A percentile compares a stretch with the other conserved stretches of the same genome.
phyloP scores from a whole-genome alignment of 37 sponge, comb jelly and placozoan species.

The Chondrosia reniformis region DNA sequence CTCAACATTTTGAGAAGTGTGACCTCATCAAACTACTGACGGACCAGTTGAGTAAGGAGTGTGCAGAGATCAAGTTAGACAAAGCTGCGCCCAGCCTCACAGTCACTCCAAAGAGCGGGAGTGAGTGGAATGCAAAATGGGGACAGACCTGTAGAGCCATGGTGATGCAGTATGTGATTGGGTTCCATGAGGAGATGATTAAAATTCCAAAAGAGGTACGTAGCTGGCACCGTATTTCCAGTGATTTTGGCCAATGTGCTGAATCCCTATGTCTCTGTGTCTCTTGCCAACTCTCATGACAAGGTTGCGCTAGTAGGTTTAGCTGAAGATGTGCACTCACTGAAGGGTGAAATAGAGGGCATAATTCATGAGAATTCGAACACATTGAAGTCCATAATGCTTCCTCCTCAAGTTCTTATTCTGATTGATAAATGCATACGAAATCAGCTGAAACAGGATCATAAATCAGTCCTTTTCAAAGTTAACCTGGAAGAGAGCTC shows the following conservation, averaged over 20 bases:
- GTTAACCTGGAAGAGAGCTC: background rate
- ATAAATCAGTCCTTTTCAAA: background rate
- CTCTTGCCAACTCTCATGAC: background rate
- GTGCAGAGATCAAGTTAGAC: background rate
- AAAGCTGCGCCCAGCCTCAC: background rate
- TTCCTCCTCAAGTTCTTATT: background rate
- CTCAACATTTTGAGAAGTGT: background rate
- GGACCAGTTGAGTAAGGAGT: background rate
- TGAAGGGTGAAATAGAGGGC: background rate
- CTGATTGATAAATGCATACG: background rate
- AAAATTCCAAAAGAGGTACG: background rate
- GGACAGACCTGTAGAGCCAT: background rate
- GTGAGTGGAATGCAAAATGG: conserved; percentile 4
- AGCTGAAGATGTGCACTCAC: background rate
- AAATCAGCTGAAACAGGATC: background rate
- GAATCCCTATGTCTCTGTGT: background rate
- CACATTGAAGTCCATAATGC: background rate
- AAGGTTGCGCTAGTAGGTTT: background rate
- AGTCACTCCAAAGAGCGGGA: background rate
- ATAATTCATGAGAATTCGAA: background rate
- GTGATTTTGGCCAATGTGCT: background rate
- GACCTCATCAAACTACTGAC: background rate
- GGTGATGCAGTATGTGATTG: background rate
- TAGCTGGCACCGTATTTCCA: background rate
- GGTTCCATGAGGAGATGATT: background rate